phyloP scores from a whole-genome alignment of 2,888 invertebrate species.

The Operophtera brumata region DNA sequence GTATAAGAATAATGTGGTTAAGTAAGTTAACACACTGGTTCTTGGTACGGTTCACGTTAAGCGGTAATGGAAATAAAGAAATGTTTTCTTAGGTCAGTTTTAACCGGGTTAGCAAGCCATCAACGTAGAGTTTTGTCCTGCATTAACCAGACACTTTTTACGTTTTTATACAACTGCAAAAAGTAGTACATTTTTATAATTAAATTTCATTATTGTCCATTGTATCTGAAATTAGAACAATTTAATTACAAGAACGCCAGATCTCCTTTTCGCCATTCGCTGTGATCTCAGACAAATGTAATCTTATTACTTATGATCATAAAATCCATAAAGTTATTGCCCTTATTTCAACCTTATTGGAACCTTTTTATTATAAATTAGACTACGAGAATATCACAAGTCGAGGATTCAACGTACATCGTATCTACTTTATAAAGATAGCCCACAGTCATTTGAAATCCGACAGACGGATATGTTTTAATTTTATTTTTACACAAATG shows the following conservation, averaged over 20 bases:
- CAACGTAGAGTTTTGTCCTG: background rate
- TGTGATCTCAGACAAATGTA: background rate
- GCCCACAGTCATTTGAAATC: conserved; percentile 6
- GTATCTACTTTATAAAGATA: conserved; percentile 20
- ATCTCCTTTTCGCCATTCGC: background rate
- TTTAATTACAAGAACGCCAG: background rate
- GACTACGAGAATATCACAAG: background rate
- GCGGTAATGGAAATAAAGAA: background rate
- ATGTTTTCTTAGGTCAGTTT: conserved; percentile 9
- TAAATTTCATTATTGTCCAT: no score
- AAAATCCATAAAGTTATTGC: background rate
- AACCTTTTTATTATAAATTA: conserved; percentile 8
- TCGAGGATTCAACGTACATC: background rate
- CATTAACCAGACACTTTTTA: background rate
- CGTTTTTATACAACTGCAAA: no score
- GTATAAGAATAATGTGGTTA: conserved; percentile 2
- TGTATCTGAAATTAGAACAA: background rate
- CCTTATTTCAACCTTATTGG: conserved; percentile 8
- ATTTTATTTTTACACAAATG: conserved; percentile 19
- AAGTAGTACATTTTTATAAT: no score
- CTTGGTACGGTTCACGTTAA: background rate
- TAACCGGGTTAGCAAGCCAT: background rate
- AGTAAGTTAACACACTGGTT: conserved; percentile 5
- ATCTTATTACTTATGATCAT: background rate
- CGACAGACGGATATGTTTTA: conserved; percentile 10